Evolutionary conservation across 92 coral and sea anemone genomes (phyloP).

Genomic region (Palythoa grandiflora): DNA sequence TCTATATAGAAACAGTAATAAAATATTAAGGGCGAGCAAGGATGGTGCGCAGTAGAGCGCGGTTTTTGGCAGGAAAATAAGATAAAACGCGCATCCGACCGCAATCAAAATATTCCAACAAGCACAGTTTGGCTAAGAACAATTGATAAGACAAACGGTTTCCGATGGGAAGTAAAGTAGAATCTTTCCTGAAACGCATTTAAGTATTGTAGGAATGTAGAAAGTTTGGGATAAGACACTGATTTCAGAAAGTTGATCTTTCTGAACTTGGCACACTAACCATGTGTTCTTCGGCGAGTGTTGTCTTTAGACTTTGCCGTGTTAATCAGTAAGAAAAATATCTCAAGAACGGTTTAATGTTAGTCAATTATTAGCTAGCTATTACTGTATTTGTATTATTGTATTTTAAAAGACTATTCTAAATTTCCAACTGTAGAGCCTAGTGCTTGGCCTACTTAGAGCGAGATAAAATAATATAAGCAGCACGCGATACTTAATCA

Average conservation of each 20-base stretch:
- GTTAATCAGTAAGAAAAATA: not conserved
- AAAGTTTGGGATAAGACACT: not conserved
- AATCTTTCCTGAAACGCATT: not conserved
- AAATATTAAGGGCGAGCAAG: not conserved
- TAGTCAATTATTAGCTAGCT: not conserved
- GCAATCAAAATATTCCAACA: constrained; percentile 26
- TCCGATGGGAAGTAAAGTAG: not conserved
- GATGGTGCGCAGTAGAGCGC: not conserved
- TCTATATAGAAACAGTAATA: not conserved
- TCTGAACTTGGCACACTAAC: not conserved
- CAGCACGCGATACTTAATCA: constrained; percentile 7
- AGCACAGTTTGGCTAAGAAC: constrained; percentile 3
- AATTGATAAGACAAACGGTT: constrained; percentile 5
- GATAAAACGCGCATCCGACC: constrained; percentile 2
- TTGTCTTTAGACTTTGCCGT: not conserved
- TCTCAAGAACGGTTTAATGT: not conserved
- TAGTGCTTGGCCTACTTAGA: not conserved
- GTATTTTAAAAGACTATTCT: not conserved
- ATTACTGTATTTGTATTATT: not conserved
- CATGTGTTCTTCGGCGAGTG: not conserved
- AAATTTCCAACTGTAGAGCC: not conserved
- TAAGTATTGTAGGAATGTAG: not conserved
- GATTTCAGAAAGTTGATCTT: not conserved
- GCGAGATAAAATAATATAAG: not conserved
- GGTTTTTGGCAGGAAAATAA: not conserved